These are phyloP conservation scores for Ashinkailepas kermadecensis DNA, from an alignment of 2,888 invertebrate species.

Conservation along the genomic window DNA sequence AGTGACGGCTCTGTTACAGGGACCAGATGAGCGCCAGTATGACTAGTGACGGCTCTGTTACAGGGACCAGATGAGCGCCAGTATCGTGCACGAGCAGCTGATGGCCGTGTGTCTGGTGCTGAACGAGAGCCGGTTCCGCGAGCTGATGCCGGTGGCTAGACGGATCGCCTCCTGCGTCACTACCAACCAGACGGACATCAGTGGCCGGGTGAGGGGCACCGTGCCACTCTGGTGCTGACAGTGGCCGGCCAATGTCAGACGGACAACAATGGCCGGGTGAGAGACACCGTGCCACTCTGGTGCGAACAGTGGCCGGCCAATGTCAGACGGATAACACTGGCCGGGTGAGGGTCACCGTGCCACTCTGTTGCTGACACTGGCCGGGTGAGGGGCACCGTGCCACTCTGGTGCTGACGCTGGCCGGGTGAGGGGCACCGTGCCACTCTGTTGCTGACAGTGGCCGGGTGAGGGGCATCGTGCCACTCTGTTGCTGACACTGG, in stretches of 20 bases:
- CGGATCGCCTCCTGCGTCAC: not conserved
- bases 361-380: no score
- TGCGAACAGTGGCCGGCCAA: no score
- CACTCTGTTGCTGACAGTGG: no score
- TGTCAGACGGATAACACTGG: no score
- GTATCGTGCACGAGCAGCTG: not conserved
- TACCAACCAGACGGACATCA: conserved; percentile 10
- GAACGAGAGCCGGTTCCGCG: not conserved
- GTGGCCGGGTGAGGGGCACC: not conserved
- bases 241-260: not conserved
- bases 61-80: not conserved
- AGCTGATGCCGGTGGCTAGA: not conserved
- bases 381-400: no score
- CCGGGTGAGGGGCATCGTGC: no score
- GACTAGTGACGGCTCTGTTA: not conserved
- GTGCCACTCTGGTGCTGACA: not conserved
- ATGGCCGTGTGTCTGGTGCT: not conserved
- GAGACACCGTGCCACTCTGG: not conserved
- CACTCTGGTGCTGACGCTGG: no score
- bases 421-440: no score
- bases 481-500: no score
- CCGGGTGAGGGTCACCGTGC: no score
- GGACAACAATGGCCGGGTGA: not conserved
- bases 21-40: not conserved
- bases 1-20: not conserved